Evolutionary conservation across 2,888 invertebrate genomes (phyloP).

Genomic region (Trachelus tabidus): DNA sequence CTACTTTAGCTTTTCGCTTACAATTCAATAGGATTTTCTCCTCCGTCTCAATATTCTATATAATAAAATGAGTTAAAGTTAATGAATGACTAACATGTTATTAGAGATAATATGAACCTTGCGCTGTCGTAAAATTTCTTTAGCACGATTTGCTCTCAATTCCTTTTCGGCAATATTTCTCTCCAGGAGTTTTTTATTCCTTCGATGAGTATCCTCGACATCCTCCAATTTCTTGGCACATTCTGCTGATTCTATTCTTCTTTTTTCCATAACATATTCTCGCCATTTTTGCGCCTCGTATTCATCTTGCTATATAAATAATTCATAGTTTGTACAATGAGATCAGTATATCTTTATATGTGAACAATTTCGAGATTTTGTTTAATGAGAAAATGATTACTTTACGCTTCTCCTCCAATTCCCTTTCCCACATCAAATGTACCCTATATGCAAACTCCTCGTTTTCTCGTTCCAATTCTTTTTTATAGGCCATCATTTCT

Average conservation of each 20-base stretch:
- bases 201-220: not conserved
- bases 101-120: not conserved
- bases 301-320: not conserved
- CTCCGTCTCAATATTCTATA: not conserved
- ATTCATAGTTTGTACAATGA: not conserved
- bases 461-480: not conserved
- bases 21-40: not conserved
- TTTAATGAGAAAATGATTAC: not conserved
- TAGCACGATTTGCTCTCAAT: not conserved
- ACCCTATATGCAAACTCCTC: not conserved
- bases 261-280: not conserved
- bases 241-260: not conserved
- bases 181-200: not conserved
- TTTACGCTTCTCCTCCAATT: not conserved
- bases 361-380: not conserved
- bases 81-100: not conserved
- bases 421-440: not conserved
- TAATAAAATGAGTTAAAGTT: not conserved
- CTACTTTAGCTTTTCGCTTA: not conserved
- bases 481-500: not conserved
- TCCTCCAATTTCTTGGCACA: not conserved
- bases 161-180: not conserved
- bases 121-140: not conserved
- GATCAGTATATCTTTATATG: not conserved
- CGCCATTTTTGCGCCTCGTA: not conserved